Conservation (phyloP, 1,140 invertebrate species). For the Bombus ignitus region DNA sequence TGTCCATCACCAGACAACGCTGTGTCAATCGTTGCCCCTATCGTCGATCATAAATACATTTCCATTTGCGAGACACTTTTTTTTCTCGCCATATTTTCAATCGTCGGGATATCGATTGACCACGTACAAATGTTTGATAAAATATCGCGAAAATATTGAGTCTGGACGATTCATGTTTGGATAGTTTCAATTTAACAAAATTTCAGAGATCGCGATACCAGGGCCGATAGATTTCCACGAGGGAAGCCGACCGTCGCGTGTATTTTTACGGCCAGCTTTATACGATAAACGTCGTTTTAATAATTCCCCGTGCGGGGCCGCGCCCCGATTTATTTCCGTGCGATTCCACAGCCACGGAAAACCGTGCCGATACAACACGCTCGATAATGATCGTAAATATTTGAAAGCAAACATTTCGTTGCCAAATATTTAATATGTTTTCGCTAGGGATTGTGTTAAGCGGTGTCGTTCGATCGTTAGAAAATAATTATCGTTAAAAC, state of each 20-base stretch:
- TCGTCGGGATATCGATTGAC: neutral
- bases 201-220: neutral
- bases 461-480: neutral
- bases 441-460: neutral
- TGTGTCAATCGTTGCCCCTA: neutral
- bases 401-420: conserved; percentile 15
- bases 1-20: too few relatives aligned
- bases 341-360: neutral
- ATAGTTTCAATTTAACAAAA: neutral
- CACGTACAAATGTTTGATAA: neutral
- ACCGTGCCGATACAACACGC: neutral
- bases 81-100: neutral
- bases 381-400: conserved; percentile 48
- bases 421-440: conserved; percentile 31
- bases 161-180: neutral
- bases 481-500: conserved; percentile 5
- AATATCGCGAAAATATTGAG: neutral
- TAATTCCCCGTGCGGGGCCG: conserved; percentile 5
- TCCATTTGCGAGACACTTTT: too few relatives aligned
- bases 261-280: conserved; percentile 4
- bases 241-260: too few relatives aligned
- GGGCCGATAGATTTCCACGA: neutral
- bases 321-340: conserved; percentile 41
- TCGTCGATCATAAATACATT: neutral
- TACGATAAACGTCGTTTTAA: conserved; percentile 46